A percentile compares a stretch with the other conserved stretches of the same genome.
Evolutionary conservation across 2,113 vertebrate genomes (phyloP).

Genomic region (Bubo bubo): DNA sequence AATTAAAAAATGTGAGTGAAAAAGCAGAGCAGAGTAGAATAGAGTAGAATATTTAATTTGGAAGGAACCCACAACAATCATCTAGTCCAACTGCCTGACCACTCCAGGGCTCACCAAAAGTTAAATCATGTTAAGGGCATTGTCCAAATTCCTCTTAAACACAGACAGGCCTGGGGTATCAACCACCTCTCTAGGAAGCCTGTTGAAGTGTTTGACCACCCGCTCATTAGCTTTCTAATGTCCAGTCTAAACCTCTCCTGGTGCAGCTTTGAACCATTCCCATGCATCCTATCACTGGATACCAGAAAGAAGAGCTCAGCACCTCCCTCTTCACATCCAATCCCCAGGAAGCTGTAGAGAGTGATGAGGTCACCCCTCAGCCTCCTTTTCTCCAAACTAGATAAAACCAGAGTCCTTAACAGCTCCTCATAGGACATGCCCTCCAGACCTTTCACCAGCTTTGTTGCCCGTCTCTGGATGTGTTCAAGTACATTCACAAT

Average conservation of each 20-base stretch:
- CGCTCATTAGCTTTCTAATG: neutral
- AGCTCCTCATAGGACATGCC: neutral
- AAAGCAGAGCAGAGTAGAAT: neutral
- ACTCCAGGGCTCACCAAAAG: neutral
- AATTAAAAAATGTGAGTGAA: neutral
- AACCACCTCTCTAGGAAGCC: neutral
- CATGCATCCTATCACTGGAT: accelerated
- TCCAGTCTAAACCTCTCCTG: neutral
- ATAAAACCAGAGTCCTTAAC: neutral
- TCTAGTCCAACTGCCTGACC: neutral
- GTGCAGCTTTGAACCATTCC: neutral
- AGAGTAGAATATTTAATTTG: neutral
- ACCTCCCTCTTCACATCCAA: neutral
- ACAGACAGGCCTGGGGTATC: neutral
- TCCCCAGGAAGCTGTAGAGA: neutral
- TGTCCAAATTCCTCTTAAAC: neutral
- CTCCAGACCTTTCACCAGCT: neutral
- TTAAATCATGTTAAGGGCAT: neutral
- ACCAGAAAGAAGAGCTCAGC: neutral
- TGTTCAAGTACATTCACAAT: neutral
- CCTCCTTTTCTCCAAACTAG: neutral
- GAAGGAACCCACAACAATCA: accelerated
- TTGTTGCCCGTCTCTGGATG: neutral
- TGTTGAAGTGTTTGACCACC: neutral
- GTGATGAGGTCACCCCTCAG: too few species aligned